Evolutionary conservation across 92 coral and sea anemone genomes (phyloP).

Genomic region (Palythoa grandiflora): DNA sequence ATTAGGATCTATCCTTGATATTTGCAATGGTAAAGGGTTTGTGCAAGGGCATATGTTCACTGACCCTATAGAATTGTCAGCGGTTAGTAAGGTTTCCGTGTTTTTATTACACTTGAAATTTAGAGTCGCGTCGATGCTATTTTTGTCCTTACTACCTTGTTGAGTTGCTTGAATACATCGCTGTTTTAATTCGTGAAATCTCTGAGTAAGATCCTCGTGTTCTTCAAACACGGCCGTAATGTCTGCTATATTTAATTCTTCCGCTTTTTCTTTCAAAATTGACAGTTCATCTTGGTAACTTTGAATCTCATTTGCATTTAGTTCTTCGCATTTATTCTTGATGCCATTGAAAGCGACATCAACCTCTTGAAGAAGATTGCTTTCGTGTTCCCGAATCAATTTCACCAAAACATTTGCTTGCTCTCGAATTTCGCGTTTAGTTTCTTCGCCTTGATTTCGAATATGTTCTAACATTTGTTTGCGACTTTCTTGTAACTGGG

Average conservation of each 20-base stretch:
- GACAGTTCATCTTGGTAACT: constrained; percentile 7
- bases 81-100: background rate
- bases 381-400: constrained; percentile 14
- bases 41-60: constrained; percentile 32
- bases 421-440: constrained; percentile 16
- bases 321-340: background rate
- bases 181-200: constrained; percentile 13
- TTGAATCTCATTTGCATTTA: constrained; percentile 2
- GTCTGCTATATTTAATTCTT: background rate
- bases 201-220: constrained; percentile 6
- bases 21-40: constrained; percentile 20
- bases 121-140: background rate
- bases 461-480: background rate
- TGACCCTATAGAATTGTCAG: background rate
- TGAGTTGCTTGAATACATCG: background rate
- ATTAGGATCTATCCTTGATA: background rate
- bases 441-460: background rate
- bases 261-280: background rate
- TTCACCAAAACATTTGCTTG: constrained; percentile 30
- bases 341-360: background rate
- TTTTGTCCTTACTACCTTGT: background rate
- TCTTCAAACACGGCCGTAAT: constrained; percentile 18
- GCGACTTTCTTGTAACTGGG: background rate
- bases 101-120: constrained; percentile 22
- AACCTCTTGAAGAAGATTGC: constrained; percentile 8